Evolutionary conservation across 2,113 vertebrate species (phyloP).

Genomic region (Cichladusa arquata): DNA sequence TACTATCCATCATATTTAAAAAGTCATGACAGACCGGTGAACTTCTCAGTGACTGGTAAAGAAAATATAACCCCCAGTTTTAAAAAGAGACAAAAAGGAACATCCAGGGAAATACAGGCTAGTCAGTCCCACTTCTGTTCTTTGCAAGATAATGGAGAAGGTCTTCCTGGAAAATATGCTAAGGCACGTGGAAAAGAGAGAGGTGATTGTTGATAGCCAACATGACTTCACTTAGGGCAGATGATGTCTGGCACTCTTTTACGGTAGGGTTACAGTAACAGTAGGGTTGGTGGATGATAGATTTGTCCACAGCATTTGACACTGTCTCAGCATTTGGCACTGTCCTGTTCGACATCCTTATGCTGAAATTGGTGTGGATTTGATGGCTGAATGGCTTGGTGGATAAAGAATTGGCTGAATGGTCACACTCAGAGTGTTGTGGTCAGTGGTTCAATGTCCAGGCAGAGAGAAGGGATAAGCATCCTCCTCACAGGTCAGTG

Average conservation of each 20-base stretch:
- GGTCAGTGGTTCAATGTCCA: neutral
- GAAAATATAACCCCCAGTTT: neutral
- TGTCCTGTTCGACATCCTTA: neutral
- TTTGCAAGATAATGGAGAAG: neutral
- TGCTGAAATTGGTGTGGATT: neutral
- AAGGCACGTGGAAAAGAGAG: neutral
- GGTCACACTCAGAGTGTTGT: neutral
- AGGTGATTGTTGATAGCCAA: neutral
- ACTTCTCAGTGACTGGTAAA: neutral
- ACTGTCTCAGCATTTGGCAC: neutral
- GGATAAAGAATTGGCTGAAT: neutral
- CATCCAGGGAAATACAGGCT: neutral
- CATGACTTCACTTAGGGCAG: neutral
- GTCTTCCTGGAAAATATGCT: neutral
- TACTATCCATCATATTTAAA: neutral
- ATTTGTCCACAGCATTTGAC: neutral
- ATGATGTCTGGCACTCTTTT: neutral
- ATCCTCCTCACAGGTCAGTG: rapidly evolving
- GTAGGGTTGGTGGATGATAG: neutral
- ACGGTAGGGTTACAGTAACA: neutral
- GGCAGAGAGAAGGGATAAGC: neutral
- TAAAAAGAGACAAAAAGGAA: neutral
- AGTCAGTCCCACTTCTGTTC: neutral
- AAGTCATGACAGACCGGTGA: neutral
- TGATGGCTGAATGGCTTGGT: neutral